Evolutionary conservation across 2,888 invertebrate genomes (phyloP).

Genomic region (Argyra leucocephala): DNA sequence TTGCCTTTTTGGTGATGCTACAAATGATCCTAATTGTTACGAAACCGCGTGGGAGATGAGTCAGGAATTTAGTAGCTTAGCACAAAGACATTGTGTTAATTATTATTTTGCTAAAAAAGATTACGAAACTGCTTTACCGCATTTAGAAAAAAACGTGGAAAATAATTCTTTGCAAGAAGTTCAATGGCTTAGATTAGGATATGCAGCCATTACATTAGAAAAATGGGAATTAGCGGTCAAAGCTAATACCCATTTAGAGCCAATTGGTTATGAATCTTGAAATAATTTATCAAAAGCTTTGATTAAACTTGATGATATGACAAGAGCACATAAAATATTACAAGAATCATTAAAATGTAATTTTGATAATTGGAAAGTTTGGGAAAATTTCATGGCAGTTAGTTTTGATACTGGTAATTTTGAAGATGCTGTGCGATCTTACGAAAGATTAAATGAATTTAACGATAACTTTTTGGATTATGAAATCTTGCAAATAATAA

Average conservation of each 20-base stretch:
- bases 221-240: slow-evolving; percentile 74
- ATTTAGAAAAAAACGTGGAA: slow-evolving; percentile 70
- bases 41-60: slow-evolving; percentile 89
- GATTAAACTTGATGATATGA: slow-evolving; percentile 75
- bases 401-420: slow-evolving; percentile 82
- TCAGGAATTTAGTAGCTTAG: slow-evolving; percentile 66
- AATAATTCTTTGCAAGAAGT: slow-evolving; percentile 79
- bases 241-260: slow-evolving; percentile 81
- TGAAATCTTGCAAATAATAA: slow-evolving; percentile 63
- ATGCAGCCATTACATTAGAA: slow-evolving; percentile 66
- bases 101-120: slow-evolving; percentile 64
- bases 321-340: slow-evolving; percentile 71
- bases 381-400: slow-evolving; percentile 89
- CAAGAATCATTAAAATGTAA: slow-evolving; percentile 85
- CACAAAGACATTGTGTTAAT: slow-evolving; percentile 81
- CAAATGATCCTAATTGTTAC: slow-evolving; percentile 68
- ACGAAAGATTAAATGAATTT: slow-evolving; percentile 78
- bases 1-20: slow-evolving; percentile 82
- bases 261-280: slow-evolving; percentile 90
- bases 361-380: slow-evolving; percentile 83
- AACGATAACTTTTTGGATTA: slow-evolving; percentile 68
- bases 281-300: slow-evolving; percentile 94
- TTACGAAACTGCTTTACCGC: slow-evolving; percentile 68
- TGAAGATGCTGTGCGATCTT: slow-evolving; percentile 73
- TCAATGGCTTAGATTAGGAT: slow-evolving; percentile 82